Percentiles rank a stretch among this genome's conserved stretches.
Conservation (phyloP, 2,888 invertebrate genomes). For the Xestoiulus laeticollis region DNA sequence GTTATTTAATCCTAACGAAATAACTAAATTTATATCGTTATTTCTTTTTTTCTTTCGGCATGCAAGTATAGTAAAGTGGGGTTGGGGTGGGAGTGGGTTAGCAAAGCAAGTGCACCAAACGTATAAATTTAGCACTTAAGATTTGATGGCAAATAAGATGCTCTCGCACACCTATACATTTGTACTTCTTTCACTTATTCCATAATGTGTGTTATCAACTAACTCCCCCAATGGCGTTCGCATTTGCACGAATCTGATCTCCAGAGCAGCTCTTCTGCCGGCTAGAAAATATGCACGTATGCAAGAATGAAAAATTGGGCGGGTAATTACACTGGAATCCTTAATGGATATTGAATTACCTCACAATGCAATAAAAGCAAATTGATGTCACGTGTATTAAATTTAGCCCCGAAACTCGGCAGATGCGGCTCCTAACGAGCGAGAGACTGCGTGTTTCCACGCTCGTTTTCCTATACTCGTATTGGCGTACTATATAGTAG, state of each 20-base stretch:
- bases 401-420: slow-evolving; percentile 49
- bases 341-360: slow-evolving; percentile 55
- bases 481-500: neutral
- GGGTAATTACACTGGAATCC: slow-evolving; percentile 51
- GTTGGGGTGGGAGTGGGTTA: too few relatives aligned
- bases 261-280: neutral
- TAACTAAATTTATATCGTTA: neutral
- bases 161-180: slow-evolving; percentile 15
- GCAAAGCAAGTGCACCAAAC: neutral
- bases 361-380: slow-evolving; percentile 54
- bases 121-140: slow-evolving; percentile 23
- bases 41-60: neutral
- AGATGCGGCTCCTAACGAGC: slow-evolving; percentile 36
- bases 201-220: slow-evolving; percentile 15
- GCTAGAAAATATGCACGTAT: slow-evolving; percentile 21
- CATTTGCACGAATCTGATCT: neutral
- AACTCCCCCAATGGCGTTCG: slow-evolving; percentile 28
- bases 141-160: slow-evolving; percentile 28
- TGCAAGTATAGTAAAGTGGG: neutral
- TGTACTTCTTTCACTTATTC: slow-evolving; percentile 34
- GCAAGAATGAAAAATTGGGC: slow-evolving; percentile 51
- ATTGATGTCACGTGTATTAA: slow-evolving; percentile 54
- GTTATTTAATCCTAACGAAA: neutral
- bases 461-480: neutral
- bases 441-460: slow-evolving; percentile 34